These are phyloP conservation scores for Tribolium freemani DNA, from an alignment of 2,888 invertebrate genomes.

Conservation along the genomic window DNA sequence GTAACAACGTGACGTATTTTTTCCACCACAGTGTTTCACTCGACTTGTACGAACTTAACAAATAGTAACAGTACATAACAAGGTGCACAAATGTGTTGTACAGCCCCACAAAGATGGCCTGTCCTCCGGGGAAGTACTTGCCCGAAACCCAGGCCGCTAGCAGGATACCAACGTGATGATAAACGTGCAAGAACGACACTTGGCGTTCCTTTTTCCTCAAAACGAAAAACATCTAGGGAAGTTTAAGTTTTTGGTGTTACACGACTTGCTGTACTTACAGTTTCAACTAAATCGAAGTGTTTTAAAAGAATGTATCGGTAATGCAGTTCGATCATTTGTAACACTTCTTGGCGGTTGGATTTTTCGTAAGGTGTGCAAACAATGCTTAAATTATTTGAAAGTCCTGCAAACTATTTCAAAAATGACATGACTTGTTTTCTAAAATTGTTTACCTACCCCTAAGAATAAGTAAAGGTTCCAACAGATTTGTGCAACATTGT, in stretches of 20 bases:
- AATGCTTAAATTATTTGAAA: not conserved
- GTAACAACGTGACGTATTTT: constrained; percentile 17
- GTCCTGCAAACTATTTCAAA: not conserved
- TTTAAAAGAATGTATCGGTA: constrained; percentile 80
- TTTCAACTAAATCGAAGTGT: constrained; percentile 79
- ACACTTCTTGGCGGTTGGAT: not conserved
- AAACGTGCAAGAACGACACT: constrained; percentile 84
- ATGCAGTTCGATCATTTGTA: constrained; percentile 69
- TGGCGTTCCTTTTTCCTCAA: constrained; percentile 84
- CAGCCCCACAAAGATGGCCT: constrained; percentile 74
- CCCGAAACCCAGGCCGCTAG: constrained; percentile 74
- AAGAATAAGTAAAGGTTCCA: not conserved
- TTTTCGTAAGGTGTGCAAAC: not conserved
- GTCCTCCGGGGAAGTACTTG: constrained; percentile 77
- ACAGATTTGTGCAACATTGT: constrained; percentile 75
- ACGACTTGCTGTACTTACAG: constrained; percentile 68
- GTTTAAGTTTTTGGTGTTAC: constrained; percentile 15
- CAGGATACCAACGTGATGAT: constrained; percentile 86
- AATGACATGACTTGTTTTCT: not conserved
- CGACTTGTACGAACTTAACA: constrained; percentile 79
- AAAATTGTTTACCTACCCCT: not conserved
- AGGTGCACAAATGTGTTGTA: constrained; percentile 81
- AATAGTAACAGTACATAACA: constrained; percentile 85
- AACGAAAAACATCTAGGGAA: constrained; percentile 83
- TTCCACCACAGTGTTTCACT: constrained; percentile 54